These are phyloP conservation scores for Drosophila mimetica DNA, from an alignment of 2,888 invertebrate genomes.

Conservation along the genomic window DNA sequence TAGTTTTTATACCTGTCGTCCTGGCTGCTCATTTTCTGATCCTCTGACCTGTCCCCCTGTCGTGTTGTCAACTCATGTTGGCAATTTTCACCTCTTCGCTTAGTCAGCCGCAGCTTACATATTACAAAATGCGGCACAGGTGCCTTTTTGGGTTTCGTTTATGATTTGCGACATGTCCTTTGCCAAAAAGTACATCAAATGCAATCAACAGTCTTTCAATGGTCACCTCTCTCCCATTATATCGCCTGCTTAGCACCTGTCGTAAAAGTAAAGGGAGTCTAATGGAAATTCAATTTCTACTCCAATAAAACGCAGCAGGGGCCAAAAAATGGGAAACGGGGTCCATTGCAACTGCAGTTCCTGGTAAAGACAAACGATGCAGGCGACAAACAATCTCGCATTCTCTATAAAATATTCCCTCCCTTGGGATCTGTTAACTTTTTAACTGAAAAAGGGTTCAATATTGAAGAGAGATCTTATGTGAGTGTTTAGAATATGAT, in stretches of 20 bases:
- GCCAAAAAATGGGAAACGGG: not conserved
- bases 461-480: too few species aligned
- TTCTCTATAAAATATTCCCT: constrained; percentile 30
- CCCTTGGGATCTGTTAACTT: constrained; percentile 7
- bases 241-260: constrained; percentile 46
- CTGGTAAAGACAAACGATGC: constrained; percentile 53
- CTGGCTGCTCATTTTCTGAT: constrained; percentile 67
- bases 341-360: constrained; percentile 14
- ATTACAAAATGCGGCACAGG: constrained; percentile 64
- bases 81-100: constrained; percentile 74
- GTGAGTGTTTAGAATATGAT: too few species aligned
- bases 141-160: constrained; percentile 56
- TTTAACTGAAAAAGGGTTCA: too few species aligned
- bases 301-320: constrained; percentile 47
- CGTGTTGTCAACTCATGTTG: constrained; percentile 77
- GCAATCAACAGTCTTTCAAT: constrained; percentile 66
- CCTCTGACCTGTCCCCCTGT: constrained; percentile 17
- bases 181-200: constrained; percentile 78
- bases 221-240: constrained; percentile 47
- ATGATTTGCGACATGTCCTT: constrained; percentile 76
- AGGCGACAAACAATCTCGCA: constrained; percentile 42
- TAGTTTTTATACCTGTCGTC: constrained; percentile 61
- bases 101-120: constrained; percentile 64
- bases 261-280: constrained; percentile 28
- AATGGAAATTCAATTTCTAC: constrained; percentile 71